These are phyloP conservation scores for Sapajus apella DNA, from an alignment of 2,113 vertebrate species.

Conservation along the genomic window DNA sequence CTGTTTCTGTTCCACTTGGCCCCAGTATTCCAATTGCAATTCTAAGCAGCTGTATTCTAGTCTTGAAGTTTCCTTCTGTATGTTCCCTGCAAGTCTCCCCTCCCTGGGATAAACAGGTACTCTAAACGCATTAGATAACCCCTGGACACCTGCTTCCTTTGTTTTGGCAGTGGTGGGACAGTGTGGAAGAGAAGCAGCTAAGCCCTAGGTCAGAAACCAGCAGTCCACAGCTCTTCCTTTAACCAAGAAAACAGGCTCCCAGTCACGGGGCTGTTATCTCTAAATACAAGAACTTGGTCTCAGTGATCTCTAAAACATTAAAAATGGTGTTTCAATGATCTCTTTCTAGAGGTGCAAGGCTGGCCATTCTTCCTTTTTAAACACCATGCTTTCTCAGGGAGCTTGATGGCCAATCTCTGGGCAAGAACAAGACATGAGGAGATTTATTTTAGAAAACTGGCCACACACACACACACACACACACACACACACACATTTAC, in stretches of 20 bases:
- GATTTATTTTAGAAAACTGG: constrained; percentile 23
- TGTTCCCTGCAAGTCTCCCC: neutral
- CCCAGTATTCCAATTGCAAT: neutral
- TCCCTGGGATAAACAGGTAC: neutral
- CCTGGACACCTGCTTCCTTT: neutral
- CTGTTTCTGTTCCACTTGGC: neutral
- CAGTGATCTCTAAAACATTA: neutral
- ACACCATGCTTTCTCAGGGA: neutral
- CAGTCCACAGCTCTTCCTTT: neutral
- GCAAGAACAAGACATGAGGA: neutral
- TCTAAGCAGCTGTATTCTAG: neutral
- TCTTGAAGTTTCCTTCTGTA: neutral
- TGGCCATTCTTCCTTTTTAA: neutral
- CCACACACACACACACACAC: neutral
- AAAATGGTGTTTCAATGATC: neutral
- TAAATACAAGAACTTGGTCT: neutral
- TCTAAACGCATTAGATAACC: too few species aligned
- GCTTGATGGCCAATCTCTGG: neutral
- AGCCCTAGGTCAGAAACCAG: neutral
- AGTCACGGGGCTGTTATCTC: neutral
- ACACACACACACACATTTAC: neutral
- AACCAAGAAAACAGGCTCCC: neutral
- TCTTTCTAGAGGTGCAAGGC: neutral
- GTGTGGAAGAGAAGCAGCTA: neutral
- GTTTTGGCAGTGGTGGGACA: neutral